Base-by-base conservation (phyloP, 1,140 invertebrate species). In the Atta cephalotes region DNA sequence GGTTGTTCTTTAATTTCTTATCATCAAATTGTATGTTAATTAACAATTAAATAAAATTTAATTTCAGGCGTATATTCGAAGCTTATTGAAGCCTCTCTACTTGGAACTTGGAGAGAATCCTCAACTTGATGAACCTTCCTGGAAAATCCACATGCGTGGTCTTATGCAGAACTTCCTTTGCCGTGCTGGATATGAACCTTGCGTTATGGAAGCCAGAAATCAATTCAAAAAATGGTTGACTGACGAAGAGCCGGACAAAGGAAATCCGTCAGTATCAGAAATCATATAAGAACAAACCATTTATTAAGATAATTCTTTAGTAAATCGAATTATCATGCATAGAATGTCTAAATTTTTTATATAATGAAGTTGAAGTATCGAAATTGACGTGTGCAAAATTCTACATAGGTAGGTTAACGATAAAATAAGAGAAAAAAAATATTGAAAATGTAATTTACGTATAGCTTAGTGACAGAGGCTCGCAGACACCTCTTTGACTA, bases 171-270 rank as follows among this genome's bases (percentile, higher is more conserved):
- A 96, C 2, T 97, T 97, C 93, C 94, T 98, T 1, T 98, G 97
- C 89, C 95, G 96, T 58, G 96, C 97, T 65, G 97, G 97, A 1
- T 97, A 97, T 92, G 95, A 96, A 70, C 97, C 97, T 0, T 98
- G 97, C 87, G 96, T 98, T 28, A 93, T 96, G 63, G 96, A 97
- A 91, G 97, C 97, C 0, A 96, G 97, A 87, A 95, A 95, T 2
- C 96, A 96, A 9, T 98, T 96, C 89, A 95, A 95, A 60, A 96
- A 96, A 89, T 98, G 97, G 97, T 96, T 97, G 94, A 95, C 96
- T 56, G 95, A 96, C 35, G 95, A 95, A 18, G 96, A 97, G 88
- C 97, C 97, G 21, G 97, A 97, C 92, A 96, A 96, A 90, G 97
- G 97, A 86, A 97, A 97, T 93, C 97, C 97, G 97, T 98, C 91